Percentiles rank a stretch among this genome's conserved stretches.
Evolutionary conservation across 2,888 invertebrate genomes (phyloP).

Genomic region (Drosophila emarginata): DNA sequence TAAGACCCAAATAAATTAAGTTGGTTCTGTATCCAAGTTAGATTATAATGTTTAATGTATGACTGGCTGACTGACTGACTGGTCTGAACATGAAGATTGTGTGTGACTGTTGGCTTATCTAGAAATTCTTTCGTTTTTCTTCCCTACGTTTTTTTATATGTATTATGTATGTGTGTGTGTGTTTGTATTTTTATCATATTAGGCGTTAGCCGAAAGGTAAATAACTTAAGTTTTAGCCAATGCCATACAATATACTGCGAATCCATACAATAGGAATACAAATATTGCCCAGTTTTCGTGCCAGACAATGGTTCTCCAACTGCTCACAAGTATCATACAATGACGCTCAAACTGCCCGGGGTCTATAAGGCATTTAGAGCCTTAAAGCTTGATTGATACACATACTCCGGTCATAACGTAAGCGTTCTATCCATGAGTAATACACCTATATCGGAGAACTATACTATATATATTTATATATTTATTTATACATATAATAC

Average conservation of each 20-base stretch:
- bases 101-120: constrained; percentile 44
- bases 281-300: background rate
- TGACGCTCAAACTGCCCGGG: background rate
- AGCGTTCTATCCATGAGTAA: constrained; percentile 51
- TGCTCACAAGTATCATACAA: no score
- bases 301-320: background rate
- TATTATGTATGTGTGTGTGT: background rate
- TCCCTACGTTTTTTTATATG: background rate
- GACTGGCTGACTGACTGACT: constrained; percentile 19
- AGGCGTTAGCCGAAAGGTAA: background rate
- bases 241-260: background rate
- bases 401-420: constrained; percentile 43
- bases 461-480: constrained; percentile 17
- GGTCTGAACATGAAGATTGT: constrained; percentile 2
- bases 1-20: constrained; percentile 28
- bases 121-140: constrained; percentile 27
- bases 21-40: constrained; percentile 10
- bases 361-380: constrained; percentile 10
- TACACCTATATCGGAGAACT: constrained; percentile 29
- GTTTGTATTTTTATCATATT: background rate
- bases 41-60: constrained; percentile 37
- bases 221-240: background rate
- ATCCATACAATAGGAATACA: background rate
- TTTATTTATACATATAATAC: constrained; percentile 19
- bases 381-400: constrained; percentile 35